A percentile compares a stretch with the other conserved stretches of the same genome.
These are phyloP conservation scores for Portunus trituberculatus DNA, from an alignment of 1,140 invertebrate species.

Conservation along the genomic window DNA sequence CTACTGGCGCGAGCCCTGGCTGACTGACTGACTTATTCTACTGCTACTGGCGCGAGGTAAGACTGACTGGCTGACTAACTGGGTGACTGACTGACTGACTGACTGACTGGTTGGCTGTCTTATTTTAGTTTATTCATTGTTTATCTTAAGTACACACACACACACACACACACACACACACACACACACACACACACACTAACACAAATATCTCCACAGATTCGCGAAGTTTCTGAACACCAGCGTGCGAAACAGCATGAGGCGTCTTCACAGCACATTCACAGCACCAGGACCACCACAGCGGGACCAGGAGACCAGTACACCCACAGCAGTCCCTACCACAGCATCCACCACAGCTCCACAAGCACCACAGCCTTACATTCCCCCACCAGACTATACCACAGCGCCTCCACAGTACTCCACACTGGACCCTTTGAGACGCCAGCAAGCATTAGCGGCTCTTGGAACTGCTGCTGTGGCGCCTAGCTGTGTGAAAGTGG, in stretches of 20 bases:
- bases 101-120: neutral
- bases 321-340: neutral
- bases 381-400: slow-evolving; percentile 74
- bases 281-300: slow-evolving; percentile 25
- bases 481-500: slow-evolving; percentile 20
- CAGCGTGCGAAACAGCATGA: slow-evolving; percentile 89
- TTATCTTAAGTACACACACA: neutral
- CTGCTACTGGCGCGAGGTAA: slow-evolving; percentile 89
- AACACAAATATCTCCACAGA: slow-evolving; percentile 79
- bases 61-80: neutral
- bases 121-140: slow-evolving; percentile 29
- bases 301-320: neutral
- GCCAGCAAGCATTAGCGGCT: slow-evolving; percentile 70
- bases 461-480: slow-evolving; percentile 30
- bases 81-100: neutral
- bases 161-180: neutral
- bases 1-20: slow-evolving; percentile 86
- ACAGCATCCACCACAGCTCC: neutral
- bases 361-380: slow-evolving; percentile 56
- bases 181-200: neutral
- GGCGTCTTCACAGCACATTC: slow-evolving; percentile 82
- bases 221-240: slow-evolving; percentile 89
- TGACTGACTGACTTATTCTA: slow-evolving; percentile 86
- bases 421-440: slow-evolving; percentile 70
- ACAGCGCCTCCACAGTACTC: slow-evolving; percentile 73